These are phyloP conservation scores for Rhegmatorhina hoffmannsi DNA, from an alignment of 2,113 vertebrate genomes.

Conservation along the genomic window DNA sequence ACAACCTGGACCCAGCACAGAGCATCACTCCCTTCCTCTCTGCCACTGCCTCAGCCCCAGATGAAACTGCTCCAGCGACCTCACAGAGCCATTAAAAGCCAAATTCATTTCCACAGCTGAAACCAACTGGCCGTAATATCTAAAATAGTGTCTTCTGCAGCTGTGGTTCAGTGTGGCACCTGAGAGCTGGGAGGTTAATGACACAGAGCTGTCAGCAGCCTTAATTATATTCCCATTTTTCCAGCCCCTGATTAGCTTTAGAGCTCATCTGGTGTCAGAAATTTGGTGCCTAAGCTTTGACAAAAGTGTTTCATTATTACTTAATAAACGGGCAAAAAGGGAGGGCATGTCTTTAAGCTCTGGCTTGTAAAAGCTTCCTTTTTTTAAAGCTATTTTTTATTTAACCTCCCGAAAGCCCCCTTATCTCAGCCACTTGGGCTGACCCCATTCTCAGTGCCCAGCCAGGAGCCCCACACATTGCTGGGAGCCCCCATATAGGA, in stretches of 20 bases:
- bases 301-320: slow-evolving; percentile 57
- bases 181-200: slow-evolving; percentile 55
- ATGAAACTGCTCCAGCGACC: background rate
- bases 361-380: slow-evolving; percentile 23
- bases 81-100: slow-evolving; percentile 43
- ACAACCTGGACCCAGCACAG: background rate
- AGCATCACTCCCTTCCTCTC: background rate
- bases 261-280: slow-evolving; percentile 61
- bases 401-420: background rate
- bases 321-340: slow-evolving; percentile 30
- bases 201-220: slow-evolving; percentile 46
- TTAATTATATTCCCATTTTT: slow-evolving; percentile 57
- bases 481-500: background rate
- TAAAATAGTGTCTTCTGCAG: background rate
- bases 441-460: background rate
- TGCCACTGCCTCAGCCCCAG: background rate
- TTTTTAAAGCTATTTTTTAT: background rate
- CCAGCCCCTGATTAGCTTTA: slow-evolving; percentile 38
- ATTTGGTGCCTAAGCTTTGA: slow-evolving; percentile 42
- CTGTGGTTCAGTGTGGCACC: slow-evolving; percentile 58
- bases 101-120: slow-evolving; percentile 35
- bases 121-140: background rate
- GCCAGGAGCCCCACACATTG: background rate
- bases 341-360: background rate
- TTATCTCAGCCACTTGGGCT: background rate